These are phyloP conservation scores for Daubentonia madagascariensis DNA, from an alignment of 2,113 vertebrate species.

Conservation along the genomic window DNA sequence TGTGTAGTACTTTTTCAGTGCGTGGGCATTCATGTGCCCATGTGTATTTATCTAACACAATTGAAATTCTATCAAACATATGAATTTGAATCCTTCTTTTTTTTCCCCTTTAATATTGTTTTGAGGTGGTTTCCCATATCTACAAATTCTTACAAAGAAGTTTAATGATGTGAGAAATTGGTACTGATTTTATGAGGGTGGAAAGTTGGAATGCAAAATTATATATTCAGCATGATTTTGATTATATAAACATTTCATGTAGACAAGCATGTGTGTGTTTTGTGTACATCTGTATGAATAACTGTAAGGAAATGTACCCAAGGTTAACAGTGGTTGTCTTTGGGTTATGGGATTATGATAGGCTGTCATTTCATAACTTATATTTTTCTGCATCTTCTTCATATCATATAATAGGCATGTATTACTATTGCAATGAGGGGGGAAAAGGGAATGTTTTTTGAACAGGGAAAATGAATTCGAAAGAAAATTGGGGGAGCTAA, in stretches of 20 bases:
- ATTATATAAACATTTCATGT: background rate
- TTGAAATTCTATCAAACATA: background rate
- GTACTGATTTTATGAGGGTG: constrained; percentile 18
- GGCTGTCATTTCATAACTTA: background rate
- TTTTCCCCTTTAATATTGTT: background rate
- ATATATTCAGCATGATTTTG: background rate
- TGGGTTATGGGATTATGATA: background rate
- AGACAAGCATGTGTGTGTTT: background rate
- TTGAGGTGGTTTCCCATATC: background rate
- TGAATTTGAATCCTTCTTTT: background rate
- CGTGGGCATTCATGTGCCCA: too few relatives aligned
- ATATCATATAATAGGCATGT: background rate
- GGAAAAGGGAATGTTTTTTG: background rate
- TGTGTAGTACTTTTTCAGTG: background rate
- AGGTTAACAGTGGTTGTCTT: background rate
- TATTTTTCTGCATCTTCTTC: background rate
- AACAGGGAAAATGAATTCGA: background rate
- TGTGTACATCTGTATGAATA: background rate
- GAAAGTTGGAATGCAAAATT: constrained; percentile 26
- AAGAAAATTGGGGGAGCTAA: background rate
- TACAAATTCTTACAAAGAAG: constrained; percentile 39
- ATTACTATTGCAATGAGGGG: background rate
- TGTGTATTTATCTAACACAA: background rate
- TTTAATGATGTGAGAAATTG: constrained; percentile 42
- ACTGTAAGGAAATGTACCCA: background rate